Percentiles rank a stretch among this genome's conserved stretches.
These are phyloP conservation scores for Sitodiplosis mosellana DNA, from an alignment of 1,140 invertebrate genomes.

Conservation along the genomic window DNA sequence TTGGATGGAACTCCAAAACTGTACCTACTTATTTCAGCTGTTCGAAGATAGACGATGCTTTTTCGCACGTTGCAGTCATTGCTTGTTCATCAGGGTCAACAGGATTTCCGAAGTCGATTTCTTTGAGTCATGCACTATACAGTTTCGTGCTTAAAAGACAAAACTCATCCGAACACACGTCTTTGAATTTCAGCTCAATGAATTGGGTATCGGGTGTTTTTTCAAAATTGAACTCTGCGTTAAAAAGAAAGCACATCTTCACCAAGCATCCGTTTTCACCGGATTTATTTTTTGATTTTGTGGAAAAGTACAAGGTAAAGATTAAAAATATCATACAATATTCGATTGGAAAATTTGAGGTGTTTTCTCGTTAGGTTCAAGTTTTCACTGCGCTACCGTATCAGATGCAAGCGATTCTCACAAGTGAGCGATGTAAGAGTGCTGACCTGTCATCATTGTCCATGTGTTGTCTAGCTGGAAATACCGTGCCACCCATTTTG, in stretches of 20 bases:
- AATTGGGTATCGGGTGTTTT: background rate
- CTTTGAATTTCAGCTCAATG: background rate
- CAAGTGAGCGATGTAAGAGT: background rate
- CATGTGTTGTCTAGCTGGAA: background rate
- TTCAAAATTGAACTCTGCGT: conserved; percentile 1
- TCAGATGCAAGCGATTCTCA: background rate
- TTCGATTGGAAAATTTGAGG: background rate
- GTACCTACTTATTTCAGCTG: background rate
- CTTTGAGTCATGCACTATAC: background rate
- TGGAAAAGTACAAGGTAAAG: background rate
- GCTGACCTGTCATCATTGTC: background rate
- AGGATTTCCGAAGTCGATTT: background rate
- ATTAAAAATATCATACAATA: too few relatives aligned
- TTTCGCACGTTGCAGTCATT: background rate
- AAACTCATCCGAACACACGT: background rate
- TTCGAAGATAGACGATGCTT: background rate
- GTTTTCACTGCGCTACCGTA: background rate
- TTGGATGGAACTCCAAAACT: background rate
- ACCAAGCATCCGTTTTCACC: background rate
- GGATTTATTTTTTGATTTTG: background rate
- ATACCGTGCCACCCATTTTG: background rate
- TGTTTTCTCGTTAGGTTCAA: background rate
- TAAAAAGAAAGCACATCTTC: background rate
- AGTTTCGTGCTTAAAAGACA: background rate
- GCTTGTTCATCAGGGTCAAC: background rate